phyloP scores from a whole-genome alignment of 2,888 invertebrate species.

The Heliconius charithonia region DNA sequence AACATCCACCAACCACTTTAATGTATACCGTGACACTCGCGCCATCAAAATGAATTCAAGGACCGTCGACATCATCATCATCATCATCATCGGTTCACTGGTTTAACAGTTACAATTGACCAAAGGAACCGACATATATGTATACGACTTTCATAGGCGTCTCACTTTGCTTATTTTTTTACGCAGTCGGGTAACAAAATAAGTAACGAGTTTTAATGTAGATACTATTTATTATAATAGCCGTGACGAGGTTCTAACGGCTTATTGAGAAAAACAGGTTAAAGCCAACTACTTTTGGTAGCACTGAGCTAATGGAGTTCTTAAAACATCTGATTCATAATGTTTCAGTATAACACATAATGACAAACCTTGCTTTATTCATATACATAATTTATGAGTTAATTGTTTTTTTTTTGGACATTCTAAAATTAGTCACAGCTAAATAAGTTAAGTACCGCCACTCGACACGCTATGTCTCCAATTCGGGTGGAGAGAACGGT shows the following conservation, averaged over 20 bases:
- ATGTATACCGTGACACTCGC: too few relatives aligned
- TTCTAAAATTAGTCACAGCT: neutral
- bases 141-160: too few relatives aligned
- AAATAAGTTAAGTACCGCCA: neutral
- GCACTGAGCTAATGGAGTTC: neutral
- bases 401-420: neutral
- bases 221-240: neutral
- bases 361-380: neutral
- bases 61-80: too few relatives aligned
- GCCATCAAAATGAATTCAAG: too few relatives aligned
- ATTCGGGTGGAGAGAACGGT: too few relatives aligned
- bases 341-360: neutral
- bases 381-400: neutral
- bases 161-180: too few relatives aligned
- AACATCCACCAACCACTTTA: too few relatives aligned
- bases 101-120: too few relatives aligned
- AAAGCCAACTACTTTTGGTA: neutral
- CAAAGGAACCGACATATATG: too few relatives aligned
- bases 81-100: too few relatives aligned
- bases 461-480: neutral
- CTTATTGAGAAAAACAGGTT: neutral
- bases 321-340: constrained; percentile 11
- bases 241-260: neutral
- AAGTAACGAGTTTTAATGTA: neutral
- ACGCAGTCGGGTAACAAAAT: too few relatives aligned